These are phyloP conservation scores for Macroteleia sp. DNA, from an alignment of 2,888 invertebrate genomes.

Conservation along the genomic window DNA sequence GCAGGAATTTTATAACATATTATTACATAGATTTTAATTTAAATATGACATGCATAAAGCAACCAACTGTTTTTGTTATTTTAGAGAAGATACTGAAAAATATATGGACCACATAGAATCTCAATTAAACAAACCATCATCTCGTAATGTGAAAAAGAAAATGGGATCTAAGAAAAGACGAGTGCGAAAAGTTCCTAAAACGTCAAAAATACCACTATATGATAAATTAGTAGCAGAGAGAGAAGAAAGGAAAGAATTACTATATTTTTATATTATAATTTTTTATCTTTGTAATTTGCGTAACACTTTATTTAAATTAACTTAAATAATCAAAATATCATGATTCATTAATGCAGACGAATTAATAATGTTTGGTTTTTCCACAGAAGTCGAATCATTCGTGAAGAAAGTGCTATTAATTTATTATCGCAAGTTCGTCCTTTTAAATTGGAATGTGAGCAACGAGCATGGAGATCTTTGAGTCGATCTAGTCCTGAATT, in stretches of 20 bases:
- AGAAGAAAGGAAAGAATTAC: slow-evolving; percentile 87
- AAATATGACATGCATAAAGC: background rate
- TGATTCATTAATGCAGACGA: too few species aligned
- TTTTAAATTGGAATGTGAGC: slow-evolving; percentile 81
- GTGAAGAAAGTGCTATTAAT: slow-evolving; percentile 80
- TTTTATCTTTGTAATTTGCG: too few species aligned
- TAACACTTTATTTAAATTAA: too few species aligned
- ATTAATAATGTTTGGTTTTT: slow-evolving; percentile 5
- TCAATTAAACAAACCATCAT: slow-evolving; percentile 68
- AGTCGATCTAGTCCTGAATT: slow-evolving; percentile 82
- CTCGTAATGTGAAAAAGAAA: slow-evolving; percentile 61
- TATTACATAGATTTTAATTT: too few species aligned
- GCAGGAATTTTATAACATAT: too few species aligned
- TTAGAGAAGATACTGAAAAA: slow-evolving; percentile 88
- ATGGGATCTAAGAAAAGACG: slow-evolving; percentile 85
- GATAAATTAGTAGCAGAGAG: slow-evolving; percentile 90
- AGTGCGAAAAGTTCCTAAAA: slow-evolving; percentile 88
- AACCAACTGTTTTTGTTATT: slow-evolving; percentile 58
- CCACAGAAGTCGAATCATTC: slow-evolving; percentile 79
- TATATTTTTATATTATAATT: background rate
- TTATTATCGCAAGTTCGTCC: slow-evolving; percentile 81
- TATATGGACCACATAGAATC: slow-evolving; percentile 85
- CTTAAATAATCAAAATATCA: too few species aligned
- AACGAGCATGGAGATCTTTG: slow-evolving; percentile 76
- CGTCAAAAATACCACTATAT: slow-evolving; percentile 89